These are phyloP conservation scores for Spatulosminthurus flaviceps DNA, from an alignment of 2,888 invertebrate genomes.

Conservation along the genomic window DNA sequence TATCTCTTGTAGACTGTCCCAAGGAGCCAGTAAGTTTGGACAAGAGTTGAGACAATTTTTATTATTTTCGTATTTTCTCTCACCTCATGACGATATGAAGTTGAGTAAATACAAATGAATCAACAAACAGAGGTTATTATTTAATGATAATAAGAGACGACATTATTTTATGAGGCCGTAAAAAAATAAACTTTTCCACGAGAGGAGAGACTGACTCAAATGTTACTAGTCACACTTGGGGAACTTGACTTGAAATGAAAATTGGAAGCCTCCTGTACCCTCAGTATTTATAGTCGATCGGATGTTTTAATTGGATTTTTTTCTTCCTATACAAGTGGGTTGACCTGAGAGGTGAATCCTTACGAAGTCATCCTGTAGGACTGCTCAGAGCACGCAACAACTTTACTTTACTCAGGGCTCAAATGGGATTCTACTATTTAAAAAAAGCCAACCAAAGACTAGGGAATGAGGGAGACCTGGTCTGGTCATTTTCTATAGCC, in stretches of 20 bases:
- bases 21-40: neutral
- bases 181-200: slow-evolving; percentile 13
- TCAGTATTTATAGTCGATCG: slow-evolving; percentile 49
- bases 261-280: slow-evolving; percentile 23
- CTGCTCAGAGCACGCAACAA: slow-evolving; percentile 48
- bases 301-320: slow-evolving; percentile 52
- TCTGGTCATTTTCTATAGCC: slow-evolving; percentile 26
- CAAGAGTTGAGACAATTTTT: neutral
- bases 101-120: neutral
- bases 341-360: slow-evolving; percentile 51
- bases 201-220: neutral
- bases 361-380: slow-evolving; percentile 49
- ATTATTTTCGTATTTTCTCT: slow-evolving; percentile 4
- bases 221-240: neutral
- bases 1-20: neutral
- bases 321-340: slow-evolving; percentile 40
- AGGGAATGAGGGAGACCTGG: slow-evolving; percentile 28
- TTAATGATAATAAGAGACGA: neutral
- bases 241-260: slow-evolving; percentile 36
- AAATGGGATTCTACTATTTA: slow-evolving; percentile 51
- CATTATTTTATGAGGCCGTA: neutral
- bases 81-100: neutral
- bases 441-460: slow-evolving; percentile 19
- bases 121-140: neutral
- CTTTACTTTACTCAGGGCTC: neutral